Evolutionary conservation across 2,113 vertebrate species (phyloP).

Genomic region (Microtus oregoni): DNA sequence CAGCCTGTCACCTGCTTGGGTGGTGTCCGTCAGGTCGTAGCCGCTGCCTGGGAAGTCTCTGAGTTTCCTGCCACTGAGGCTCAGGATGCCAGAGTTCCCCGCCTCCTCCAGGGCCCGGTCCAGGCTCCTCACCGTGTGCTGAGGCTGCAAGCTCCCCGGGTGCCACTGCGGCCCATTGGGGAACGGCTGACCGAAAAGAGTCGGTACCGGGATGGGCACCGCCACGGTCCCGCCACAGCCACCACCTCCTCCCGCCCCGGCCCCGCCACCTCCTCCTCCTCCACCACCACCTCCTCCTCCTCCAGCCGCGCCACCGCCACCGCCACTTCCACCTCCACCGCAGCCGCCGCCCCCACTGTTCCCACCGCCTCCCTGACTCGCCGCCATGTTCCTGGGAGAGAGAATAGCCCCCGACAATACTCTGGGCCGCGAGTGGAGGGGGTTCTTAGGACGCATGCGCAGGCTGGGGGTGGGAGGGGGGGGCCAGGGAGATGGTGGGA

Average conservation of each 20-base stretch:
- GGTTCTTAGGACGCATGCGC: conserved; percentile 75
- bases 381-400: conserved; percentile 93
- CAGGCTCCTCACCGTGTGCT: conserved; percentile 93
- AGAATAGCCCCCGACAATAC: conserved; percentile 87
- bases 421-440: conserved; percentile 77
- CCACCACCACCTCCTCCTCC: conserved; percentile 74
- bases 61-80: conserved; percentile 97
- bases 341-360: conserved; percentile 83
- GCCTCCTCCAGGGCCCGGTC: conserved; percentile 97
- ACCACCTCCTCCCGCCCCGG: conserved; percentile 49
- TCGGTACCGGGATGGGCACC: conserved; percentile 73
- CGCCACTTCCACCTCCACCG: conserved; percentile 84
- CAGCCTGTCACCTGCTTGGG: conserved; percentile 93
- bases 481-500: conserved; percentile 58
- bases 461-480: not conserved
- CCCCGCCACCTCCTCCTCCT: conserved; percentile 26
- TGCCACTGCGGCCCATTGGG: conserved; percentile 92
- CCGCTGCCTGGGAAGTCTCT: conserved; percentile 94
- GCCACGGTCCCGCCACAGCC: conserved; percentile 56
- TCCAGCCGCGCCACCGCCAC: conserved; percentile 75
- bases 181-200: conserved; percentile 84
- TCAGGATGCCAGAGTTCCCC: conserved; percentile 93
- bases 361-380: conserved; percentile 89
- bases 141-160: conserved; percentile 88
- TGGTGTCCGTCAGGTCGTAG: conserved; percentile 97